Evolutionary conservation across 2,113 vertebrate species (phyloP).

Genomic region (Todiramphus chloris): DNA sequence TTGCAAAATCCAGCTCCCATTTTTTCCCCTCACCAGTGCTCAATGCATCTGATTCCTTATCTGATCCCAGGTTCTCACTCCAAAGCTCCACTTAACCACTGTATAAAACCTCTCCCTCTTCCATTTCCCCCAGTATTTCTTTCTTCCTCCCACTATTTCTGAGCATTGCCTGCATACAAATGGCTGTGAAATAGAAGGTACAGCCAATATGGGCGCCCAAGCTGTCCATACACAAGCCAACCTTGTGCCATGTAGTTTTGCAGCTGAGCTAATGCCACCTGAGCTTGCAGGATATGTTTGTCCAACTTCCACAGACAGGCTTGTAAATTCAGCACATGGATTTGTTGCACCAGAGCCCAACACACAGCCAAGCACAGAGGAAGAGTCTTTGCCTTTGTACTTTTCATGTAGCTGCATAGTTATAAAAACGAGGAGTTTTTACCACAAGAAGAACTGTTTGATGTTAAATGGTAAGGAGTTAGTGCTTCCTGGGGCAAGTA

Average conservation of each 20-base stretch:
- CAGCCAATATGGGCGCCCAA: background rate
- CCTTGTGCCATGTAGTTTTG: fast-evolving
- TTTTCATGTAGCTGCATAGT: background rate
- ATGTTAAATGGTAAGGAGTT: background rate
- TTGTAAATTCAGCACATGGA: background rate
- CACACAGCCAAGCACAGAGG: background rate
- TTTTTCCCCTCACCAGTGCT: background rate
- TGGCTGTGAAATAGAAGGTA: background rate
- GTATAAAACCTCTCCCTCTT: background rate
- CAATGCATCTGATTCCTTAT: background rate
- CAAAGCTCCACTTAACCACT: background rate
- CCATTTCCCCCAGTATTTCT: background rate
- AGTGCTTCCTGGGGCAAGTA: background rate
- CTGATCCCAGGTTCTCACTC: background rate
- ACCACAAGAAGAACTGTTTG: background rate
- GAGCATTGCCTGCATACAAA: background rate
- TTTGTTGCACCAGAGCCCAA: background rate
- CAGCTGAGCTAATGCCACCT: background rate
- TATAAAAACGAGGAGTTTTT: background rate
- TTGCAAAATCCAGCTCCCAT: background rate
- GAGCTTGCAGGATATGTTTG: background rate
- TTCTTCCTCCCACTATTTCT: background rate
- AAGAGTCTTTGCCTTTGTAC: background rate
- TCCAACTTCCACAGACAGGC: background rate
- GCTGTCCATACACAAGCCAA: background rate